Percentiles rank a stretch among this genome's conserved stretches.
Conservation (phyloP, 2,113 vertebrate species). For the Mormoops blainvillei region DNA sequence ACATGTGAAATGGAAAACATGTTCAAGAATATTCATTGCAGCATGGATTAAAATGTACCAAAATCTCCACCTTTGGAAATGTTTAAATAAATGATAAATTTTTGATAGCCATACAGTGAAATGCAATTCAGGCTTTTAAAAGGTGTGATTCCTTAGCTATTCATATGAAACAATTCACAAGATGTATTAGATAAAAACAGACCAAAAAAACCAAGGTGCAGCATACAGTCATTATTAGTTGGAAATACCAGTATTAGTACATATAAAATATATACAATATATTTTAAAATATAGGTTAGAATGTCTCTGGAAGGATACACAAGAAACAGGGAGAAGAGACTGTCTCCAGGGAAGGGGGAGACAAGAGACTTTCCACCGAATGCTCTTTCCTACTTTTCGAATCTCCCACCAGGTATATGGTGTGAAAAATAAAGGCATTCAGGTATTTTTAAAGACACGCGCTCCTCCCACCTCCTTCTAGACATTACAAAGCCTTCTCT, state of each 20-base stretch:
- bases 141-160: neutral
- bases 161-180: neutral
- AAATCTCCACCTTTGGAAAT: neutral
- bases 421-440: neutral
- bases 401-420: neutral
- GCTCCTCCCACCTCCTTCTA: neutral
- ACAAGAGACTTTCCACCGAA: neutral
- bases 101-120: neutral
- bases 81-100: neutral
- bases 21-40: neutral
- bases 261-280: neutral
- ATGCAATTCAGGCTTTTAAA: neutral
- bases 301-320: neutral
- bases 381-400: neutral
- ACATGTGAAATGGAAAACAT: neutral
- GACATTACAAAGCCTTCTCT: neutral
- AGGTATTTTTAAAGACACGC: neutral
- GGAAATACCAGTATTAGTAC: neutral
- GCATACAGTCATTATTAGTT: neutral
- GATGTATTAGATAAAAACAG: neutral
- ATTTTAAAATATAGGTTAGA: neutral
- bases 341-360: neutral
- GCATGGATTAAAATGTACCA: neutral
- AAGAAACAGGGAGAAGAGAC: neutral
- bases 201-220: neutral